Conservation (phyloP, 2,797 vertebrate species). For the Lepidocolaptes lacrymiger region DNA sequence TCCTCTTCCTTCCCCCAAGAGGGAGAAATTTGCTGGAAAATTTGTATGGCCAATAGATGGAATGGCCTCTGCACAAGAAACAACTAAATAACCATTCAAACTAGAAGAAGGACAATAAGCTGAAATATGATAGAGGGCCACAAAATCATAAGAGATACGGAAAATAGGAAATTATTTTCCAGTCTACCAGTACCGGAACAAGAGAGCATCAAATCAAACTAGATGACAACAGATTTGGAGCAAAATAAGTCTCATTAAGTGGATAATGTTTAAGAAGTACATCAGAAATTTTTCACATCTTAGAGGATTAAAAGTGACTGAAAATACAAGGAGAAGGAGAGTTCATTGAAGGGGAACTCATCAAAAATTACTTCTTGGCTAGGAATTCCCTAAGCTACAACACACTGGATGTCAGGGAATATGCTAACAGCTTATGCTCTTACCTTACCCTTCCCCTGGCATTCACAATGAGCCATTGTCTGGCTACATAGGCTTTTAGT, state of each 20-base stretch:
- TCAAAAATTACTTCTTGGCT: not conserved
- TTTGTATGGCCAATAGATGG: not conserved
- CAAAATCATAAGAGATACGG: not conserved
- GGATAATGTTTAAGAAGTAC: not conserved
- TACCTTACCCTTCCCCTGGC: not conserved
- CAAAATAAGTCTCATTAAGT: not conserved
- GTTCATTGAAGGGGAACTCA: not conserved
- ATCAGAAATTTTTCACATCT: not conserved
- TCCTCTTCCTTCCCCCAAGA: not conserved
- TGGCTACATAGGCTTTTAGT: not conserved
- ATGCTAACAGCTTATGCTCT: accelerated
- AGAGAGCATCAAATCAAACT: not conserved
- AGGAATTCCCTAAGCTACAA: not conserved
- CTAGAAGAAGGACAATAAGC: not conserved
- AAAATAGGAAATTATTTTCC: not conserved
- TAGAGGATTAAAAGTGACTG: not conserved
- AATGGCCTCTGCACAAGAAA: not conserved
- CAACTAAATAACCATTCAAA: not conserved
- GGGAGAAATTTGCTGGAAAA: not conserved
- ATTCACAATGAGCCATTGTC: not conserved
- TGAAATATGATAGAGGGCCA: not conserved
- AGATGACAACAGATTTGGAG: not conserved
- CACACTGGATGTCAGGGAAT: not conserved
- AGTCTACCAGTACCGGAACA: not conserved
- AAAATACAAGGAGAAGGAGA: not conserved